Conservation (phyloP, 2,797 vertebrate genomes). For the Cygnus olor region DNA sequence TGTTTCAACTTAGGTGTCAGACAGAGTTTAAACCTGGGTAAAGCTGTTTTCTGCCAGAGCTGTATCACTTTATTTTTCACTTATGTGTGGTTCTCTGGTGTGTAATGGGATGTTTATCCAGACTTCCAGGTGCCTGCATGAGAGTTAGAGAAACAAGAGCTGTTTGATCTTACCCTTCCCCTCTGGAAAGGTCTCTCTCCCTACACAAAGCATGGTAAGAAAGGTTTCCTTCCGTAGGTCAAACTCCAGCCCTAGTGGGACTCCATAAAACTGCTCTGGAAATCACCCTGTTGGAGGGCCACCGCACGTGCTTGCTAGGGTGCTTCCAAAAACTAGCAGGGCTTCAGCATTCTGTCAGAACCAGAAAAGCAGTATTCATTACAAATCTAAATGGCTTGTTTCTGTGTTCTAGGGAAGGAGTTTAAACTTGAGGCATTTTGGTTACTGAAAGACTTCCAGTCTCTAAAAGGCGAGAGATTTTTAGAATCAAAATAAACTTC, state of each 20-base stretch:
- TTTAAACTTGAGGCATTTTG: background rate
- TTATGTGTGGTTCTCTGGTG: background rate
- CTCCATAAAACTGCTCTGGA: background rate
- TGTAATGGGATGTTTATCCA: background rate
- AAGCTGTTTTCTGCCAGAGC: background rate
- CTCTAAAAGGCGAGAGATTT: background rate
- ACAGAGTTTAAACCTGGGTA: background rate
- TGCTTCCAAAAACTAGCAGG: background rate
- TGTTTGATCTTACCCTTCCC: background rate
- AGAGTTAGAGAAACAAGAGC: background rate
- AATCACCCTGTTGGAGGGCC: background rate
- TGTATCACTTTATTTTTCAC: background rate
- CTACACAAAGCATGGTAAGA: background rate
- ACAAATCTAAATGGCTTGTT: background rate
- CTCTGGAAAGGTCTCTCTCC: background rate
- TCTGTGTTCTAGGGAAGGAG: background rate
- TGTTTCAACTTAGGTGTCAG: background rate
- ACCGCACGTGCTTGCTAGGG: background rate
- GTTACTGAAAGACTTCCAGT: background rate
- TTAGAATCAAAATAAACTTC: background rate
- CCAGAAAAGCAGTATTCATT: fast-evolving
- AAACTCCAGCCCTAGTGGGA: background rate
- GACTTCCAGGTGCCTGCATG: background rate
- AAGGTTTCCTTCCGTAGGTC: background rate
- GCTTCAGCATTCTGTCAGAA: background rate